Base-by-base conservation (phyloP, 2,888 invertebrate genomes). In the Drosophila leonis region DNA sequence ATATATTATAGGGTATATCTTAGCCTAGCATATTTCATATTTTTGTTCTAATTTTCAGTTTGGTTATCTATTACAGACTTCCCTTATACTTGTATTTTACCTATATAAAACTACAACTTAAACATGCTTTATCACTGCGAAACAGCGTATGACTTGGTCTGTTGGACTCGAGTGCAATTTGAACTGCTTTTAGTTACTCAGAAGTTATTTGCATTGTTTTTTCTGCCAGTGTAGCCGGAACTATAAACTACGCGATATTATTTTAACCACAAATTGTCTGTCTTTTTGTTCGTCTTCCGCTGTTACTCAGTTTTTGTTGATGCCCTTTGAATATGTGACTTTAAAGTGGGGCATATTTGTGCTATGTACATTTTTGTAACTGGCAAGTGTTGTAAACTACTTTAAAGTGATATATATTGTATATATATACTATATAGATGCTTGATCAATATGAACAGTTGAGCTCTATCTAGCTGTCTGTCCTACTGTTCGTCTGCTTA, bases 221-320 rank as follows among this genome's bases (percentile, higher is more conserved):
- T 49, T 59, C 5, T 37, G 12, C 2, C 48, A 63, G 70, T 78
- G 72, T 37, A 77, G 52, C 39, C 81, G 81, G 57, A 80, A 70
- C 67, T 70, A 51, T 62, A 44, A 75, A 49, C 54, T 20, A 48
- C 48, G 54, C 59, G 51, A 67, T 82, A 72, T 80, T 79, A 82
- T 82, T 75, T 62, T 35, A 75, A 57, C 52, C 48, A 44, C 35
- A 37, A 59, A n/a, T 48, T 24, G 12, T 63, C 46, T 46, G n/a
- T 33, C 9, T 29, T n/a, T 20, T 27, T 35, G 27, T 15, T 4
- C 46, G n/a, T 33, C 42, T 52, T 10, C 15, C n/a, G 41, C 8
- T 57, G 39, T 55, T 41, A 4, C 35, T 37, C 12, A 10, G 44
- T 10, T n/a, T 49, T 12, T 6, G 4, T 42, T 9, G 6, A 54